These are phyloP conservation scores for Puffinus mauretanicus DNA, from an alignment of 2,113 vertebrate species.

Conservation along the genomic window DNA sequence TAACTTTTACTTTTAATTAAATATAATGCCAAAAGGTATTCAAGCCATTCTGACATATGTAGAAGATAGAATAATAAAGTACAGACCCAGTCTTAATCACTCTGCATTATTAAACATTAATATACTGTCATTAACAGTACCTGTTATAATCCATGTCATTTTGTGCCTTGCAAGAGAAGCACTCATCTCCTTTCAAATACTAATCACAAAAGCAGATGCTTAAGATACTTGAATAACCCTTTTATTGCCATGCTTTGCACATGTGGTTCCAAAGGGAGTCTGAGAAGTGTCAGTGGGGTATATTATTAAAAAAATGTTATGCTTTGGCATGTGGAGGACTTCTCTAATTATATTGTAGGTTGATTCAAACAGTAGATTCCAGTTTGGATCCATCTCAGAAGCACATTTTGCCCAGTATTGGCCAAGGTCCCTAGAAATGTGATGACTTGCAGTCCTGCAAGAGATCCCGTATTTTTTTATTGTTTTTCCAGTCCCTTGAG, in stretches of 20 bases:
- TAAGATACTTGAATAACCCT: constrained; percentile 59
- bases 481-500: neutral
- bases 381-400: neutral
- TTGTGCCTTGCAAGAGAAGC: constrained; percentile 60
- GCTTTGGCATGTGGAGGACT: neutral
- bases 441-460: neutral
- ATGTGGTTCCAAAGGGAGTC: neutral
- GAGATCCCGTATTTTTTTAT: fast-evolving
- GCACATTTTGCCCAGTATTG: neutral
- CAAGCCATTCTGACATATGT: constrained; percentile 68
- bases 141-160: constrained; percentile 73
- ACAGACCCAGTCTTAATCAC: constrained; percentile 74
- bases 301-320: neutral
- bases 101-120: constrained; percentile 75
- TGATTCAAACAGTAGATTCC: neutral
- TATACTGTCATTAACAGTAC: constrained; percentile 76
- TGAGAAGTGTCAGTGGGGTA: neutral
- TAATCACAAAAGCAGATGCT: constrained; percentile 66
- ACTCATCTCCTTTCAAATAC: constrained; percentile 68
- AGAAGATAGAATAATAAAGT: constrained; percentile 75
- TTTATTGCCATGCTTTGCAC: constrained; percentile 22
- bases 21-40: constrained; percentile 71
- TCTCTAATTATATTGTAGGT: neutral
- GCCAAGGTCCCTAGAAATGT: neutral
- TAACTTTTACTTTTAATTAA: constrained; percentile 74